Base-by-base conservation (phyloP, 53 echinoderm and acorn worm genomes). In the Patiria pectinifera region DNA sequence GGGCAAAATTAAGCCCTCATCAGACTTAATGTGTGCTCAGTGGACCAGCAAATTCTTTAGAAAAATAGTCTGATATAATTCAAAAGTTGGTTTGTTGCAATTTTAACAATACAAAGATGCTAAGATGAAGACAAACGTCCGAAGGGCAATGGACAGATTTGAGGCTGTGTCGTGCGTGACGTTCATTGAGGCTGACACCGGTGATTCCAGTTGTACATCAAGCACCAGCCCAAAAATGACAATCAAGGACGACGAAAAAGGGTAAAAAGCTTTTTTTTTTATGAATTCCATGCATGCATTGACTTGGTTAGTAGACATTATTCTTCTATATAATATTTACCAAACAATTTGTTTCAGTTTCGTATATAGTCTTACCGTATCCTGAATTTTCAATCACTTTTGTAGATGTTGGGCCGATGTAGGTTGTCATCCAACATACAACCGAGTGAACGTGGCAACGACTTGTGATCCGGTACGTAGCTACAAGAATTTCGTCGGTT, bases 361-460 rank as follows among this genome's bases (percentile, higher is more conserved):
- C 11, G 26, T 43, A 19, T 23, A 5, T 23, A 19, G 4, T 7
- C 6, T 76, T 22, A 19, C 77, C 25, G 5, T 43, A 19, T 43
- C 44, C 26, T 76, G 19, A 22, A 43, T 53, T 7, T 19, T 8
- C 16, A 3, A 12, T 11, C 62, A 12, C 26, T 3, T 85, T 23
- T 87, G 3, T 75, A 87, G 87, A 76, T 87, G 87, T 75, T 87
- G 87, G 87, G 74, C 87, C 18, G 19, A 74, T 46, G 45, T 87
- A 0, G 87, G 87, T 71, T 74, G 48, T 74, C 5, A 4, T 3
- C 9, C 4, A n/a, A 11, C 23, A 24, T 0, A 1, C 4, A 14
- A 48, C 22, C 48, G 1, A 3, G 3, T 87, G 0, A 48, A 59
- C 14, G 15, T 87, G 21, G 22, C 76, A 12, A 0, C 24, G 13